phyloP scores from a whole-genome alignment of 1,140 invertebrate genomes.

The Zaprionus capensis region DNA sequence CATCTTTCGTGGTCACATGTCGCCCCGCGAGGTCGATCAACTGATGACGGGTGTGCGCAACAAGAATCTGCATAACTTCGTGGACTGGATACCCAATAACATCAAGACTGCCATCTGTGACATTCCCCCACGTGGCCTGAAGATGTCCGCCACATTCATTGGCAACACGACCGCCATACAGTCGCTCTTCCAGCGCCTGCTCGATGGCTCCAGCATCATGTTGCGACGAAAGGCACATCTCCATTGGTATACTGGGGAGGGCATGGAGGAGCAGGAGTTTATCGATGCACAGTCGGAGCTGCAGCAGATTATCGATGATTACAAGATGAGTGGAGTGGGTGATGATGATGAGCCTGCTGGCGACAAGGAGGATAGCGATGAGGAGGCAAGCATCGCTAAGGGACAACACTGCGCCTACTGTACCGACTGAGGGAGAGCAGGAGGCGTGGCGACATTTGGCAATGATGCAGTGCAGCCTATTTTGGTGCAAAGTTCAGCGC shows the following conservation, averaged over 20 bases:
- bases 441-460: constrained; percentile 26
- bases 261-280: constrained; percentile 93
- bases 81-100: constrained; percentile 92
- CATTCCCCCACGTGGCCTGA: constrained; percentile 88
- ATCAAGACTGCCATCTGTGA: constrained; percentile 91
- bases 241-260: constrained; percentile 90
- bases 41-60: constrained; percentile 90
- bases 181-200: constrained; percentile 91
- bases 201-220: constrained; percentile 90
- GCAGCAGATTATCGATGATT: constrained; percentile 77
- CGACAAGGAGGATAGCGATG: neutral
- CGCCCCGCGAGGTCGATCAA: constrained; percentile 87
- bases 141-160: constrained; percentile 90
- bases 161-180: constrained; percentile 90
- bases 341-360: constrained; percentile 3
- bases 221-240: constrained; percentile 94
- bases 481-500: constrained; percentile 38
- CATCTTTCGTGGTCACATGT: constrained; percentile 90
- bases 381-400: constrained; percentile 2
- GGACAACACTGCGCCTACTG: constrained; percentile 43
- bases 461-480: constrained; percentile 33
- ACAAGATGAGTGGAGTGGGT: constrained; percentile 51
- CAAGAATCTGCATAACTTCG: constrained; percentile 90
- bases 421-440: neutral
- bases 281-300: constrained; percentile 87